These are phyloP conservation scores for Heteropelma amictum DNA, from an alignment of 2,888 invertebrate species.

Conservation along the genomic window DNA sequence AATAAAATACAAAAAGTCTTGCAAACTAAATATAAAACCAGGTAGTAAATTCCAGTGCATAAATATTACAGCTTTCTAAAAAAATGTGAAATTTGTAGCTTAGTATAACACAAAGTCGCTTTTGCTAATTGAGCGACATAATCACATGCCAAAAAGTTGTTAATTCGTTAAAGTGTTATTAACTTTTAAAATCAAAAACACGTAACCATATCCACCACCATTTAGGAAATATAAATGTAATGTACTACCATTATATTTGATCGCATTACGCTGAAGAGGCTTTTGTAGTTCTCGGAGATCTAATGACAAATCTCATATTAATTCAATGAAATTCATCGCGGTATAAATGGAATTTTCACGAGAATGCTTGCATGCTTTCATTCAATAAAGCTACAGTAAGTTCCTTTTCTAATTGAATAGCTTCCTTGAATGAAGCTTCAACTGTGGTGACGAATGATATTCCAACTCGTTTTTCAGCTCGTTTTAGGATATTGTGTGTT, in stretches of 20 bases:
- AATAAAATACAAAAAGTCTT: too few species aligned
- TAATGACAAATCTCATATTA: background rate
- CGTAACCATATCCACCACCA: background rate
- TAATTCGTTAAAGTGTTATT: background rate
- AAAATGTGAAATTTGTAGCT: background rate
- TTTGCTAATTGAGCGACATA: background rate
- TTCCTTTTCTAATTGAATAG: slow-evolving; percentile 5
- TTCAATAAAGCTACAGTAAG: background rate
- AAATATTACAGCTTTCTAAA: too few species aligned
- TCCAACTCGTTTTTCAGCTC: slow-evolving; percentile 9
- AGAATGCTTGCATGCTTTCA: slow-evolving; percentile 3
- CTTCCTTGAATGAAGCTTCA: background rate
- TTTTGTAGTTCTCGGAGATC: background rate
- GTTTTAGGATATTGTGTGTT: slow-evolving; percentile 8
- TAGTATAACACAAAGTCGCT: background rate
- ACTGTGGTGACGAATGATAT: background rate
- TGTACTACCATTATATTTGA: slow-evolving; percentile 5
- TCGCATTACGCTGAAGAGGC: background rate
- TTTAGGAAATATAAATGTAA: background rate
- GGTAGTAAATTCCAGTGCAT: too few species aligned
- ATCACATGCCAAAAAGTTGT: slow-evolving; percentile 1
- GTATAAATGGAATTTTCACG: slow-evolving; percentile 2
- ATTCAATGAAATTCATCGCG: background rate
- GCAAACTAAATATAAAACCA: too few species aligned
- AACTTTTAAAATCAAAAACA: background rate